A percentile compares a stretch with the other conserved stretches of the same genome.
phyloP scores from a whole-genome alignment of 2,797 vertebrate genomes.

The Paedocypris micromegethes region DNA sequence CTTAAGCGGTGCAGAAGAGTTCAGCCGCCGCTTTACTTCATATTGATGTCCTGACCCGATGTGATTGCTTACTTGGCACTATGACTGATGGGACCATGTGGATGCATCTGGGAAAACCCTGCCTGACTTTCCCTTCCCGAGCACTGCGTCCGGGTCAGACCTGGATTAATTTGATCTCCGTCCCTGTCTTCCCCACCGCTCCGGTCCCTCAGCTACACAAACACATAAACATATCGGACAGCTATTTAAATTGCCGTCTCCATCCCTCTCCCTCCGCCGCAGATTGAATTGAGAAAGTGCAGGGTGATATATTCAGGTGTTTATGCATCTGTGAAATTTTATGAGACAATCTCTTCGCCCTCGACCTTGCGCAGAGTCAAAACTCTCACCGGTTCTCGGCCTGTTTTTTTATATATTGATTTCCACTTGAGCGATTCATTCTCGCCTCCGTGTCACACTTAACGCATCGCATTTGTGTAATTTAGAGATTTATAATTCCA shows the following conservation, averaged over 20 bases:
- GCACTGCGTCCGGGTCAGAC: conserved; percentile 53
- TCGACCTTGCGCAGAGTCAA: conserved; percentile 58
- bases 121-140: conserved; percentile 49
- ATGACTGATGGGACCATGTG: conserved; percentile 35
- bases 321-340: conserved; percentile 35
- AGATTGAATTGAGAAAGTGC: conserved; percentile 44
- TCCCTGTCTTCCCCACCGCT: conserved; percentile 50
- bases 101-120: conserved; percentile 50
- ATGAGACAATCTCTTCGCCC: conserved; percentile 41
- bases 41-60: conserved; percentile 40
- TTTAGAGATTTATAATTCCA: conserved; percentile 36
- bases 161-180: conserved; percentile 62
- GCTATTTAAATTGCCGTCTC: conserved; percentile 59
- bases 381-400: conserved; percentile 48
- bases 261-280: conserved; percentile 31
- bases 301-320: conserved; percentile 36
- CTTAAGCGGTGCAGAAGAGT: conserved; percentile 20
- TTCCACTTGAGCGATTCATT: conserved; percentile 37
- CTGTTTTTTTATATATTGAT: conserved; percentile 43
- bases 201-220: conserved; percentile 49
- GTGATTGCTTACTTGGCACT: conserved; percentile 43
- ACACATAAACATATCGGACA: conserved; percentile 58
- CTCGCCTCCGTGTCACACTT: conserved; percentile 18
- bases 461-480: conserved; percentile 39
- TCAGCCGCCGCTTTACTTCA: conserved; percentile 31